Percentiles rank a stretch among this genome's conserved stretches.
These are phyloP conservation scores for Austrofundulus limnaeus DNA, from an alignment of 2,113 vertebrate species.

Conservation along the genomic window DNA sequence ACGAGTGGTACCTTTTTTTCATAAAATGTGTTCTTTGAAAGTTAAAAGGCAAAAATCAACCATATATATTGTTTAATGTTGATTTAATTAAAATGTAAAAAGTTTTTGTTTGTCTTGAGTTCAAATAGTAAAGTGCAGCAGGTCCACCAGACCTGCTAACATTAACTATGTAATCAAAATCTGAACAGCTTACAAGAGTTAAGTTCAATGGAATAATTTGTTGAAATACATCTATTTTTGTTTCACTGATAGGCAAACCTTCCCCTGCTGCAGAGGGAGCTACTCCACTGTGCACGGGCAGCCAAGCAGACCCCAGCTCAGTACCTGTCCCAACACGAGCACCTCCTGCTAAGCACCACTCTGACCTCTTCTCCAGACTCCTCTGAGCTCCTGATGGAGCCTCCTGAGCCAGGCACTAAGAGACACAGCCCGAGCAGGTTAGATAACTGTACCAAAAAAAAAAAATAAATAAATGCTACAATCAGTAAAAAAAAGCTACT, in stretches of 20 bases:
- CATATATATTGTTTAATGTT: too few species aligned
- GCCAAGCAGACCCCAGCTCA: slow-evolving; percentile 98
- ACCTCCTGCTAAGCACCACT: slow-evolving; percentile 93
- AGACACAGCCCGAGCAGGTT: slow-evolving; percentile 93
- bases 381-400: slow-evolving; percentile 92
- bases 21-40: too few species aligned
- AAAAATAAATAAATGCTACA: too few species aligned
- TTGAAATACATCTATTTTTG: not conserved
- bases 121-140: too few species aligned
- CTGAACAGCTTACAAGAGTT: too few species aligned
- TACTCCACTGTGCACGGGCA: slow-evolving; percentile 94
- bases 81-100: too few species aligned
- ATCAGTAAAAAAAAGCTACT: not conserved
- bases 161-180: too few species aligned
- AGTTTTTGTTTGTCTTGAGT: too few species aligned
- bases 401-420: slow-evolving; percentile 84
- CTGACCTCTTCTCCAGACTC: slow-evolving; percentile 89
- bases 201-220: not conserved
- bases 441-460: slow-evolving; percentile 6
- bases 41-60: too few species aligned
- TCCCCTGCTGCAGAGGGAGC: slow-evolving; percentile 93
- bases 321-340: slow-evolving; percentile 96
- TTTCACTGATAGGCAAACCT: slow-evolving; percentile 87
- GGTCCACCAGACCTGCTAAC: too few species aligned
- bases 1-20: too few species aligned